phyloP scores from a whole-genome alignment of 2,888 invertebrate species.

The Lamellibrachia columna region DNA sequence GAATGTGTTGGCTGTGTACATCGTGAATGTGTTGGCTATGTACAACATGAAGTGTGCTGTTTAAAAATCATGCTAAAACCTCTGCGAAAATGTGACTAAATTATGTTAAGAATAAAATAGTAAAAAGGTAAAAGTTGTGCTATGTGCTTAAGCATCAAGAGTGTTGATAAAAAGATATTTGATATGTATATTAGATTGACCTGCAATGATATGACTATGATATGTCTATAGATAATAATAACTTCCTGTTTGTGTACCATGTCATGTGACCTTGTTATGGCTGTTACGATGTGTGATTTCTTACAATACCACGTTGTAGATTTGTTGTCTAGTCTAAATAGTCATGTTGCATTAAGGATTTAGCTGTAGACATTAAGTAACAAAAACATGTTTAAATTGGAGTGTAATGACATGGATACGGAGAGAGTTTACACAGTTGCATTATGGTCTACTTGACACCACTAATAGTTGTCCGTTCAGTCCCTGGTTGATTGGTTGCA shows the following conservation, averaged over 20 bases:
- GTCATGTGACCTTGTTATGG: not conserved
- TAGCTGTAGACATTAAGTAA: not conserved
- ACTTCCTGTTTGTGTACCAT: not conserved
- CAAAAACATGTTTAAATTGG: not conserved
- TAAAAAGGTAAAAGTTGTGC: too few relatives aligned
- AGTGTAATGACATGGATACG: not conserved
- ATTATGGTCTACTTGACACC: not conserved
- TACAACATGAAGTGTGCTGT: too few relatives aligned
- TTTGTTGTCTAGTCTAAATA: not conserved
- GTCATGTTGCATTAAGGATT: not conserved
- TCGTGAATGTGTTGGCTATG: too few relatives aligned
- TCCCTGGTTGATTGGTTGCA: not conserved
- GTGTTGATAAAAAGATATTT: not conserved
- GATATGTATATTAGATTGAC: not conserved
- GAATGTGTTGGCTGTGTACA: too few relatives aligned
- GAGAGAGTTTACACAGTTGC: not conserved
- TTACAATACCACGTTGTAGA: not conserved
- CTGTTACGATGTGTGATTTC: not conserved
- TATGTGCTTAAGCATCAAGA: not conserved
- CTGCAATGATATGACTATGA: not conserved
- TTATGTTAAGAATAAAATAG: too few relatives aligned
- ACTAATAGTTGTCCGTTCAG: not conserved
- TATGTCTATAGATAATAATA: not conserved
- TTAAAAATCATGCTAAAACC: too few relatives aligned
- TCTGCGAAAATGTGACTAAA: too few relatives aligned